Percentiles rank a stretch among this genome's conserved stretches.
These are phyloP conservation scores for Proctacanthus coquilletti DNA, from an alignment of 1,140 invertebrate genomes.

Conservation along the genomic window DNA sequence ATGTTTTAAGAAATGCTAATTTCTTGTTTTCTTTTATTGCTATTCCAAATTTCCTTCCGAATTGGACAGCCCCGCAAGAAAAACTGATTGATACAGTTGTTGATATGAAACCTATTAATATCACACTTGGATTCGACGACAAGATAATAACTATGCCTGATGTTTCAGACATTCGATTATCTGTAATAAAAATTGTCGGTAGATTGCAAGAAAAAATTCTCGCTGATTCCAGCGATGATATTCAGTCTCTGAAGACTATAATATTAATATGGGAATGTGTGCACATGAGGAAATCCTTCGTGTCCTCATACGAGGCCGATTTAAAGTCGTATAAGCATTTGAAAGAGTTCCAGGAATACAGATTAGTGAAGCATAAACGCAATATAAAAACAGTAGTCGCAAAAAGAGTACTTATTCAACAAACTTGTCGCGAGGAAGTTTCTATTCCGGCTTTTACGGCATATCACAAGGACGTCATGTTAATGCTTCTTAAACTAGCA, in stretches of 20 bases:
- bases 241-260: conserved; percentile 48
- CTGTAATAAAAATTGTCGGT: conserved; percentile 36
- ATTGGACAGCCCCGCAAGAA: conserved; percentile 41
- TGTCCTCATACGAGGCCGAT: conserved; percentile 5
- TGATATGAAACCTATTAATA: conserved; percentile 26
- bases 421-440: conserved; percentile 40
- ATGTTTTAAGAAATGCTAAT: conserved; percentile 25
- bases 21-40: conserved; percentile 37
- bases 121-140: conserved; percentile 28
- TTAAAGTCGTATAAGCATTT: conserved; percentile 9
- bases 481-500: conserved; percentile 45
- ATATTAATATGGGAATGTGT: conserved; percentile 31
- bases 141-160: conserved; percentile 39
- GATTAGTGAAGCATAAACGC: conserved; percentile 39
- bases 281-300: conserved; percentile 2
- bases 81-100: conserved; percentile 29
- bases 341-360: conserved; percentile 36
- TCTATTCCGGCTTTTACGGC: conserved; percentile 32
- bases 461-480: conserved; percentile 42
- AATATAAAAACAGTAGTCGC: conserved; percentile 48
- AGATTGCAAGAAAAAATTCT: conserved; percentile 41
- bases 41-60: conserved; percentile 39
- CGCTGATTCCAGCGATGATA: conserved; percentile 53
- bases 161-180: conserved; percentile 42
- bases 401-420: conserved; percentile 47